phyloP scores from a whole-genome alignment of 2,888 invertebrate genomes.

The Blomia tropicalis region DNA sequence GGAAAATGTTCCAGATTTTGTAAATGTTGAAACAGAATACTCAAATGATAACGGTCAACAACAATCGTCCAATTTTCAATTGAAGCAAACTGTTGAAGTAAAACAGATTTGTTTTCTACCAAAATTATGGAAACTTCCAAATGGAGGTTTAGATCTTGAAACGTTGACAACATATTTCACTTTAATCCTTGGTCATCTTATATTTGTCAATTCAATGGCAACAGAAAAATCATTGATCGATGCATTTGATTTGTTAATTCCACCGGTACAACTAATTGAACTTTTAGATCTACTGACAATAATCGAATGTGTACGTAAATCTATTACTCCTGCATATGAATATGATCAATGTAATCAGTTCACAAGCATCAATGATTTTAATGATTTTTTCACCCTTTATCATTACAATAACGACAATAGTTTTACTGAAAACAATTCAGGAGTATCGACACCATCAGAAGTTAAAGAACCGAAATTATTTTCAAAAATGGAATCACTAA shows the following conservation, averaged over 20 bases:
- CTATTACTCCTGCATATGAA: background rate
- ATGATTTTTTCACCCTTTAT: background rate
- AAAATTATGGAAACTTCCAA: constrained; percentile 56
- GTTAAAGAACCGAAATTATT: background rate
- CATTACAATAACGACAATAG: background rate
- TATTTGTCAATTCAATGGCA: constrained; percentile 46
- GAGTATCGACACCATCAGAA: background rate
- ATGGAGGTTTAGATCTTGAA: constrained; percentile 52
- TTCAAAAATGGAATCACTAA: background rate
- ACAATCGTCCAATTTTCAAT: no score
- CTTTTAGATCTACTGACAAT: constrained; percentile 46
- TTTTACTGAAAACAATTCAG: background rate
- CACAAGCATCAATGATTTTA: background rate
- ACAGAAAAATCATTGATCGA: constrained; percentile 42
- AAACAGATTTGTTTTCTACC: constrained; percentile 32
- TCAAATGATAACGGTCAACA: no score
- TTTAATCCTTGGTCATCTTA: constrained; percentile 47
- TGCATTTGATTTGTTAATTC: constrained; percentile 48
- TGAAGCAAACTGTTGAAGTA: background rate
- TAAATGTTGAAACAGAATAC: no score
- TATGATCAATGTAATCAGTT: no score
- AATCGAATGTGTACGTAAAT: constrained; percentile 40
- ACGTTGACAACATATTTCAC: constrained; percentile 53
- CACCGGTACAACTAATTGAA: constrained; percentile 48
- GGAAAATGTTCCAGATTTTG: background rate